These are phyloP conservation scores for Scaptomyza polygonia DNA, from an alignment of 2,888 invertebrate species.

Conservation along the genomic window DNA sequence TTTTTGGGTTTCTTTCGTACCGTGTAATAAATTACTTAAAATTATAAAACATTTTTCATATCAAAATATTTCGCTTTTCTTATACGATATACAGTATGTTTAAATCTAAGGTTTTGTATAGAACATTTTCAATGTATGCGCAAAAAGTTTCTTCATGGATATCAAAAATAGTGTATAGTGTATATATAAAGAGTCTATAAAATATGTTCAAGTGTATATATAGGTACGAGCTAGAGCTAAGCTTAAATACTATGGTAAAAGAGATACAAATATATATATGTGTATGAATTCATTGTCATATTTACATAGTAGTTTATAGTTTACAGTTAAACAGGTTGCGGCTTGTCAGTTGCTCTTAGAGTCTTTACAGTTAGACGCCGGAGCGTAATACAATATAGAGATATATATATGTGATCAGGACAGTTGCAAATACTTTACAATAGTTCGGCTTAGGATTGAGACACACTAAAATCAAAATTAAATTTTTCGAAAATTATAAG, in stretches of 20 bases:
- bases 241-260: slow-evolving; percentile 65
- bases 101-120: slow-evolving; percentile 25
- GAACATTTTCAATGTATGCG: slow-evolving; percentile 74
- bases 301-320: slow-evolving; percentile 35
- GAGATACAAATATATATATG: slow-evolving; percentile 49
- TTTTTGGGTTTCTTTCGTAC: slow-evolving; percentile 37
- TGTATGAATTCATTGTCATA: slow-evolving; percentile 36
- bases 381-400: slow-evolving; percentile 42
- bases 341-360: slow-evolving; percentile 46
- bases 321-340: slow-evolving; percentile 48
- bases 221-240: slow-evolving; percentile 51
- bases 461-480: slow-evolving; percentile 37
- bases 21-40: slow-evolving; percentile 80
- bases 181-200: slow-evolving; percentile 30
- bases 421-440: slow-evolving; percentile 65
- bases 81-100: slow-evolving; percentile 26
- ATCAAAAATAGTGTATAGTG: slow-evolving; percentile 69
- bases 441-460: slow-evolving; percentile 62
- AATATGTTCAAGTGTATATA: slow-evolving; percentile 28
- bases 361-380: slow-evolving; percentile 66
- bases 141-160: slow-evolving; percentile 44
- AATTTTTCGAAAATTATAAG: slow-evolving; percentile 5
- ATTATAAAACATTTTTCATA: slow-evolving; percentile 81
- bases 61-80: slow-evolving; percentile 63
- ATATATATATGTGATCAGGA: slow-evolving; percentile 54